A percentile compares a stretch with the other conserved stretches of the same genome.
Evolutionary conservation across 2,888 invertebrate species (phyloP).

Genomic region (Scaptomyza cyrtandrae): DNA sequence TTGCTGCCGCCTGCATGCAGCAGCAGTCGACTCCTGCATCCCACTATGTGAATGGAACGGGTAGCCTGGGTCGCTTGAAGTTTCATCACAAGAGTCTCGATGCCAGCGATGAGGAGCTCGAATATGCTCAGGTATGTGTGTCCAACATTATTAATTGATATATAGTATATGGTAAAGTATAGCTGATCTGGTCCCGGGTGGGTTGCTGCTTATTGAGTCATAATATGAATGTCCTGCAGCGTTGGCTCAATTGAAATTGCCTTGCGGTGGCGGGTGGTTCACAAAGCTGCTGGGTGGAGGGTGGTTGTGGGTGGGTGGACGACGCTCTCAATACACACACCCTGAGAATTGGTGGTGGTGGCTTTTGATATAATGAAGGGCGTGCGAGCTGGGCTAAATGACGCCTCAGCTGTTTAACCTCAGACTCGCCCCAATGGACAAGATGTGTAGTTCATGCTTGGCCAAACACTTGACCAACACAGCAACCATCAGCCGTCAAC

Average conservation of each 20-base stretch:
- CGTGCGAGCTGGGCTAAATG: constrained; percentile 21
- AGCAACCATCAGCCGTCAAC: constrained; percentile 23
- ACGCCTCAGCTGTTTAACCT: constrained; percentile 71
- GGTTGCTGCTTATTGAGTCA: constrained; percentile 62
- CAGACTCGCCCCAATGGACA: constrained; percentile 38
- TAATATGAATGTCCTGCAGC: constrained; percentile 66
- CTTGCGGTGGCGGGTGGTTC: constrained; percentile 64
- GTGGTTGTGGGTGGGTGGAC: constrained; percentile 14
- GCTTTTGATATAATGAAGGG: constrained; percentile 36
- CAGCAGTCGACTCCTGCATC: constrained; percentile 43
- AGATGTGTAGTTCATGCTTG: constrained; percentile 67
- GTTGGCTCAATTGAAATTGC: constrained; percentile 73
- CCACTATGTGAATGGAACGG: constrained; percentile 83
- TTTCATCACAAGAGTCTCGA: constrained; percentile 81
- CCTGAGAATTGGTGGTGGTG: constrained; percentile 48
- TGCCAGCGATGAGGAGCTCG: constrained; percentile 86
- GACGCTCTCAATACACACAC: constrained; percentile 1
- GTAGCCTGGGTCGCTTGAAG: constrained; percentile 83
- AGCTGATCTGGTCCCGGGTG: neutral
- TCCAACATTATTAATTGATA: constrained; percentile 38
- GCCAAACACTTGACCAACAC: constrained; percentile 51
- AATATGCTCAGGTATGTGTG: constrained; percentile 85
- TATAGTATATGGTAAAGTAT: neutral
- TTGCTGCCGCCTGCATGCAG: constrained; percentile 67
- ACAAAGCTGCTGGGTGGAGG: neutral